phyloP scores from a whole-genome alignment of 2,113 vertebrate species.

The Pterophyllum scalare region DNA sequence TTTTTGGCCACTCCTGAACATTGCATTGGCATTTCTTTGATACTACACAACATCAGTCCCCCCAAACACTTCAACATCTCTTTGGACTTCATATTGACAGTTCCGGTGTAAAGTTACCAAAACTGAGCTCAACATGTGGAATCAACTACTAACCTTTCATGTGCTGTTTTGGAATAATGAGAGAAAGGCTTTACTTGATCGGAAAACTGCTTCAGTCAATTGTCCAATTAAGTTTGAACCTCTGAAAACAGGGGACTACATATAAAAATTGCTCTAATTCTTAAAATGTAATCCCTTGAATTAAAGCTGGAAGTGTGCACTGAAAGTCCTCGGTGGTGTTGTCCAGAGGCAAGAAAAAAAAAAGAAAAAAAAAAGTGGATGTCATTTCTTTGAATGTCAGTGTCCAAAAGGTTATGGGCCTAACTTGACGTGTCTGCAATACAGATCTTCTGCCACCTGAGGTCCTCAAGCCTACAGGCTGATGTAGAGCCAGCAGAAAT shows the following conservation, averaged over 20 bases:
- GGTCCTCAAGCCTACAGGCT: slow-evolving; percentile 13
- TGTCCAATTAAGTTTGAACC: background rate
- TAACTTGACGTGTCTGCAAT: background rate
- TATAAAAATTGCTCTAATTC: background rate
- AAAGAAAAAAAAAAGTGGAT: background rate
- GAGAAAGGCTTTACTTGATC: too few species aligned
- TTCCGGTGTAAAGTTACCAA: background rate
- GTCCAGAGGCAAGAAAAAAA: background rate
- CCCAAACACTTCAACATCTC: background rate
- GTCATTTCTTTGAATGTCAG: too few species aligned
- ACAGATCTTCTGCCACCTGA: slow-evolving; percentile 25
- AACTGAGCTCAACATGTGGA: background rate
- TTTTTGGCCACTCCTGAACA: background rate
- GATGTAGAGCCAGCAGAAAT: background rate
- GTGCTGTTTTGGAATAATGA: too few species aligned
- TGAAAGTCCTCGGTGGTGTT: background rate
- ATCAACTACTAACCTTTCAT: background rate
- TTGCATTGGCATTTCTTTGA: background rate
- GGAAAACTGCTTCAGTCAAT: background rate
- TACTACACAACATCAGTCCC: accelerated
- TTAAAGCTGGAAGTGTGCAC: background rate
- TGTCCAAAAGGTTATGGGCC: background rate
- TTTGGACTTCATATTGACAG: background rate
- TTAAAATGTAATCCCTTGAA: too few species aligned
- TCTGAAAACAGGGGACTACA: background rate